These are phyloP conservation scores for Sturnira hondurensis DNA, from an alignment of 2,113 vertebrate genomes.

Conservation along the genomic window DNA sequence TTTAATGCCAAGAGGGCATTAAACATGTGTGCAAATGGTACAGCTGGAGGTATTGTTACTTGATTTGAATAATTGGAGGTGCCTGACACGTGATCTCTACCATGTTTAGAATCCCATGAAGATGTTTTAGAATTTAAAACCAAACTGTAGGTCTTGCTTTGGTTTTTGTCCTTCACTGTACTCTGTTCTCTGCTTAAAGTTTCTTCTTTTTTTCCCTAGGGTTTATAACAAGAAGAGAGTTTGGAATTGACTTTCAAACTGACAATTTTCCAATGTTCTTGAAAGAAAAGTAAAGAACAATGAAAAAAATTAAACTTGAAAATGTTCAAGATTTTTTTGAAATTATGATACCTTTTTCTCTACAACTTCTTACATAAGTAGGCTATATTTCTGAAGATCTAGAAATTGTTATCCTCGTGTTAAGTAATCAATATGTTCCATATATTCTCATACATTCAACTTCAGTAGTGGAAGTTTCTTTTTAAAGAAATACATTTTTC, in stretches of 20 bases:
- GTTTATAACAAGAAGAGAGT: background rate
- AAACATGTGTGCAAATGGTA: background rate
- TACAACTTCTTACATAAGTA: background rate
- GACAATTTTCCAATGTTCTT: background rate
- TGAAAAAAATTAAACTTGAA: background rate
- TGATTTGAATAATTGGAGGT: background rate
- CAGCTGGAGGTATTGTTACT: background rate
- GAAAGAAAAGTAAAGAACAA: background rate
- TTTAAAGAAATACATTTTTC: slow-evolving; percentile 26
- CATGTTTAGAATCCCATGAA: background rate
- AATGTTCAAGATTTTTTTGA: slow-evolving; percentile 17
- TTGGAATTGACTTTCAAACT: background rate
- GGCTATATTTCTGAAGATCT: background rate
- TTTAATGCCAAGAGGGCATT: slow-evolving; percentile 32
- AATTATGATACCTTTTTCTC: background rate
- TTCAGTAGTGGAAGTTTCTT: slow-evolving; percentile 37
- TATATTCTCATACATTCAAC: background rate
- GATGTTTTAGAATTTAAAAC: background rate
- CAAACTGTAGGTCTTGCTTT: background rate
- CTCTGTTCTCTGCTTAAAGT: background rate
- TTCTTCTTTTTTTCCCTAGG: background rate
- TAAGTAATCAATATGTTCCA: background rate
- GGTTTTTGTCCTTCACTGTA: background rate
- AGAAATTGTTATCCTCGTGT: background rate
- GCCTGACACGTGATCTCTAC: background rate